A percentile compares a stretch with the other conserved stretches of the same genome.
phyloP scores from a whole-genome alignment of 2,888 invertebrate species.

The Catocala fraxini region DNA sequence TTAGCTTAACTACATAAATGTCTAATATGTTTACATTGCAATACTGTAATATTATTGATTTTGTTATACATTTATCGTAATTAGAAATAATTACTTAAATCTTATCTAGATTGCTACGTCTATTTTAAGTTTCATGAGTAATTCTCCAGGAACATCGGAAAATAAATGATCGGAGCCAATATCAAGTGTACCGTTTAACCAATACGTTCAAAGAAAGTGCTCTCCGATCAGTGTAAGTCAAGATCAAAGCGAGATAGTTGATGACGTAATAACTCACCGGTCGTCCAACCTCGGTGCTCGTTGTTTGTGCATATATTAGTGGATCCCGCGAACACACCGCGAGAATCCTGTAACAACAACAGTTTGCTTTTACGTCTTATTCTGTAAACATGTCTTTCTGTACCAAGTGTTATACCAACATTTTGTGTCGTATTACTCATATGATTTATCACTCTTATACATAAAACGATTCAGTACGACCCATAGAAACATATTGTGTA shows the following conservation, averaged over 20 bases:
- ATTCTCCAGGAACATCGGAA: slow-evolving; percentile 13
- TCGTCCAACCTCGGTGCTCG: slow-evolving; percentile 66
- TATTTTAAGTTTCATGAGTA: background rate
- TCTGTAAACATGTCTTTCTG: slow-evolving; percentile 3
- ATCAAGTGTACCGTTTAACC: slow-evolving; percentile 28
- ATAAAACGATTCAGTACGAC: slow-evolving; percentile 25
- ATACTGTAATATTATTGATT: too few relatives aligned
- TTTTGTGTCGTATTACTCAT: slow-evolving; percentile 39
- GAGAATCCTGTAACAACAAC: slow-evolving; percentile 75
- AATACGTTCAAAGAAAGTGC: slow-evolving; percentile 38
- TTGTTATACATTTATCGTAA: too few relatives aligned
- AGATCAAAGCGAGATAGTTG: slow-evolving; percentile 48
- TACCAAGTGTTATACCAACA: slow-evolving; percentile 21
- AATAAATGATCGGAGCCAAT: slow-evolving; percentile 36
- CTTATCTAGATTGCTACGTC: too few relatives aligned
- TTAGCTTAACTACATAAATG: too few relatives aligned
- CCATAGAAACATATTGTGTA: background rate
- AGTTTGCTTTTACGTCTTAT: slow-evolving; percentile 23
- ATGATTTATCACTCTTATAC: slow-evolving; percentile 55
- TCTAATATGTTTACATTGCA: too few relatives aligned
- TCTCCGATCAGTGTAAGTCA: slow-evolving; percentile 36
- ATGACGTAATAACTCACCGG: slow-evolving; percentile 65
- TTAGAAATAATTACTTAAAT: too few relatives aligned
- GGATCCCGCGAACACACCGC: slow-evolving; percentile 64
- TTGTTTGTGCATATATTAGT: slow-evolving; percentile 69